phyloP scores from a whole-genome alignment of 2,888 invertebrate species.

The Lasius platythorax region DNA sequence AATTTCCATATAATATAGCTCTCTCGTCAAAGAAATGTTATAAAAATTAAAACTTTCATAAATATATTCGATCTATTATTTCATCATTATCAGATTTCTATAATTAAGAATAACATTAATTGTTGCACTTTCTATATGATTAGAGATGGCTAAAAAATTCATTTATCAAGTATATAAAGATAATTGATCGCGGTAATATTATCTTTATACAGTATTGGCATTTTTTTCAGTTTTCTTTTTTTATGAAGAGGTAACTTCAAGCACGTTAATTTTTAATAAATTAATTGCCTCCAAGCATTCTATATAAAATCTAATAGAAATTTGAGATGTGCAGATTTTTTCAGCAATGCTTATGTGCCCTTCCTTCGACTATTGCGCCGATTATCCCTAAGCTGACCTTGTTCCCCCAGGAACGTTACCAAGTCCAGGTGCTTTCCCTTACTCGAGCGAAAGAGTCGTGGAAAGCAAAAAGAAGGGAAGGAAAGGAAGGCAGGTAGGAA shows the following conservation, averaged over 20 bases:
- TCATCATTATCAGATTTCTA: not conserved
- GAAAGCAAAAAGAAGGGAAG: conserved; percentile 26
- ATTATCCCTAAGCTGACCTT: conserved; percentile 26
- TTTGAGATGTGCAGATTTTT: not conserved
- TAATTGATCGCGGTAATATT: not conserved
- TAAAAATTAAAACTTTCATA: not conserved
- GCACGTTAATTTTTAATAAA: conserved; percentile 2
- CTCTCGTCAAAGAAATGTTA: not conserved
- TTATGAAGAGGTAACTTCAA: not conserved
- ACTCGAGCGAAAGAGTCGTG: conserved; percentile 45
- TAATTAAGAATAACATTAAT: not conserved
- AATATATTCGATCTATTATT: not conserved
- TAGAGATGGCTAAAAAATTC: not conserved
- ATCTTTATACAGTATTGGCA: not conserved
- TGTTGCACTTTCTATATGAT: not conserved
- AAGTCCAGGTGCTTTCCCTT: conserved; percentile 71
- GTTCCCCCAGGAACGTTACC: conserved; percentile 1
- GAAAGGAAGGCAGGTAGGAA: conserved; percentile 30
- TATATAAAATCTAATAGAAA: not conserved
- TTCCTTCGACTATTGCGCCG: conserved; percentile 15
- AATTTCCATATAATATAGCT: not conserved
- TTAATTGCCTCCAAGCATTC: not conserved
- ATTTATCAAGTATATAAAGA: not conserved
- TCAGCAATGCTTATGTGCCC: not conserved
- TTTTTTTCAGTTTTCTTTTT: not conserved